Conservation (phyloP, 2,113 vertebrate genomes). For the Sciurus niger region DNA sequence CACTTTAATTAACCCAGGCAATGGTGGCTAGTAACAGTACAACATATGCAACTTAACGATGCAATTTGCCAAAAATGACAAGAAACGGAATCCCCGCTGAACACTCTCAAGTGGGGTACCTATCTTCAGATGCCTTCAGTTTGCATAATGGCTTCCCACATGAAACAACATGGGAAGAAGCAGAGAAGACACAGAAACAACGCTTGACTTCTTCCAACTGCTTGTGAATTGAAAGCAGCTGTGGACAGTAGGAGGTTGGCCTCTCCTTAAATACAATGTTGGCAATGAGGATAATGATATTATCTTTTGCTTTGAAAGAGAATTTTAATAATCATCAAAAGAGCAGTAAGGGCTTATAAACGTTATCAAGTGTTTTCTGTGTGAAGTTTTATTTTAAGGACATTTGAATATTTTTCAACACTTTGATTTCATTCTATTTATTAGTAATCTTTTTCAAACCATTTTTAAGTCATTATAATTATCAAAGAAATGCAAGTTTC, state of each 20-base stretch:
- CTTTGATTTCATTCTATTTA: neutral
- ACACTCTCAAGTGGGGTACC: constrained; percentile 82
- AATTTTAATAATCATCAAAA: constrained; percentile 26
- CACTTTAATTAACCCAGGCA: constrained; percentile 72
- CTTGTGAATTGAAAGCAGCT: constrained; percentile 86
- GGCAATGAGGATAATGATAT: constrained; percentile 41
- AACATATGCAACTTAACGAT: constrained; percentile 86
- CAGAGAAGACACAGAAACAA: constrained; percentile 75
- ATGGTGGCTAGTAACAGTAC: constrained; percentile 74
- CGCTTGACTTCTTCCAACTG: constrained; percentile 85
- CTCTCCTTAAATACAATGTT: constrained; percentile 72
- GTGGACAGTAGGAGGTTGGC: constrained; percentile 81
- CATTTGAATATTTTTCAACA: constrained; percentile 25
- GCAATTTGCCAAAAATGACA: constrained; percentile 82
- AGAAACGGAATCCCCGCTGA: constrained; percentile 83
- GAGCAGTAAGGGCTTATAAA: neutral
- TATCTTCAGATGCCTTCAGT: constrained; percentile 84
- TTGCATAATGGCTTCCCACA: constrained; percentile 83
- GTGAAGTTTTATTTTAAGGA: neutral
- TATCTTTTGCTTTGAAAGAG: constrained; percentile 23
- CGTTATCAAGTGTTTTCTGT: constrained; percentile 13
- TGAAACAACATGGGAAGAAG: constrained; percentile 78
- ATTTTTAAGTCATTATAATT: neutral
- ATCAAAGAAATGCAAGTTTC: neutral
- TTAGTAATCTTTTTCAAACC: neutral